phyloP scores from a whole-genome alignment of 2,113 vertebrate species.

The Scalopus aquaticus region DNA sequence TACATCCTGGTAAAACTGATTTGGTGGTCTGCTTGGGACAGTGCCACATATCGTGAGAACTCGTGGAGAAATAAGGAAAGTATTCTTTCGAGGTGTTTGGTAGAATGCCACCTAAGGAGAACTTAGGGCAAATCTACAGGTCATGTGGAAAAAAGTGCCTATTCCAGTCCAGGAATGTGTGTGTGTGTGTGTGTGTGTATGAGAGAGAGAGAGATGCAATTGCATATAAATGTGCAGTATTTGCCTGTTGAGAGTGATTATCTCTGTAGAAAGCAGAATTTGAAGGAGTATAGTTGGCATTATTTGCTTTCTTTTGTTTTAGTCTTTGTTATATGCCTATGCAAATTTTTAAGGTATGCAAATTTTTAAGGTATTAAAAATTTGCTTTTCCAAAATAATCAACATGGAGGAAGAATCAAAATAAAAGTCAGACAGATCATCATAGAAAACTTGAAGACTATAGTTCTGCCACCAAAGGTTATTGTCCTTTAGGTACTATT shows the following conservation, averaged over 20 bases:
- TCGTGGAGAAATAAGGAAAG: background rate
- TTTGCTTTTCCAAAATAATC: background rate
- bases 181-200: no score
- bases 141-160: background rate
- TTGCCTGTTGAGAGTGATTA: background rate
- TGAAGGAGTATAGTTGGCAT: background rate
- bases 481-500: background rate
- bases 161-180: background rate
- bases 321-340: background rate
- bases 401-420: background rate
- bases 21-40: background rate
- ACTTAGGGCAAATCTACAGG: background rate
- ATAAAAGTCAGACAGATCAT: conserved; percentile 8
- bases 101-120: background rate
- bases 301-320: background rate
- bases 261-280: background rate
- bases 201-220: no score
- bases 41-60: background rate
- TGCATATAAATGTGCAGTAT: no score
- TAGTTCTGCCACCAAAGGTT: background rate
- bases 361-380: background rate
- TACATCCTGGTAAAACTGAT: background rate
- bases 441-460: conserved; percentile 5
- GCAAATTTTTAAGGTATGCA: background rate
- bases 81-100: background rate